Conservation (phyloP, 2,113 vertebrate genomes). For the Cettia cetti region DNA sequence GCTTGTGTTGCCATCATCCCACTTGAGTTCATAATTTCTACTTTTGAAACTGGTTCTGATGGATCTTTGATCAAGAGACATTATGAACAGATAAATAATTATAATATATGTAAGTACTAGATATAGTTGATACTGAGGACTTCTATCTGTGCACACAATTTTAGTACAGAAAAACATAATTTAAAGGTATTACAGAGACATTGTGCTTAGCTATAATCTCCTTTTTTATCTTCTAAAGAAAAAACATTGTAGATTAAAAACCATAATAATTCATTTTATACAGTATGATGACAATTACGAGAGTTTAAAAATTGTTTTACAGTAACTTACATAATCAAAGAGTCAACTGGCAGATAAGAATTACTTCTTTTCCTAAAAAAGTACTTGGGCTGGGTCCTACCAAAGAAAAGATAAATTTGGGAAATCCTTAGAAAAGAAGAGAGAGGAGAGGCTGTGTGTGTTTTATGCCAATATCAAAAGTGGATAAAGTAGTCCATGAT, state of each 20-base stretch:
- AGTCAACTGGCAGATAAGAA: not conserved
- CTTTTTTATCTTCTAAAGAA: not conserved
- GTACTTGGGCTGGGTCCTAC: not conserved
- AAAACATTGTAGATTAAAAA: not conserved
- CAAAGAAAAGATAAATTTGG: not conserved
- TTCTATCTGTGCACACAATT: not conserved
- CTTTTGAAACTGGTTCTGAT: not conserved
- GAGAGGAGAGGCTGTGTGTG: not conserved
- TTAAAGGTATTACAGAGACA: not conserved
- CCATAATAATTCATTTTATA: not conserved
- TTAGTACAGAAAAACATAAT: not conserved
- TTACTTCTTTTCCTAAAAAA: not conserved
- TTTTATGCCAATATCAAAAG: not conserved
- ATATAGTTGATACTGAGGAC: not conserved
- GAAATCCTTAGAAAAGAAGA: not conserved
- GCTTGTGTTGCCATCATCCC: not conserved
- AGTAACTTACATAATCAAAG: not conserved
- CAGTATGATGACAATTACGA: not conserved
- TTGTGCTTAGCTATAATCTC: not conserved
- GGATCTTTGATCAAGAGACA: not conserved
- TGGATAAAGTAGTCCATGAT: not conserved
- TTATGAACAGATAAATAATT: not conserved
- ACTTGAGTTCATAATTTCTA: not conserved
- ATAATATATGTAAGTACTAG: not conserved
- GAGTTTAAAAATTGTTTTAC: not conserved